A percentile compares a stretch with the other conserved stretches of the same genome.
These are phyloP conservation scores for Escarpia spicata DNA, from an alignment of 2,888 invertebrate species.

Conservation along the genomic window DNA sequence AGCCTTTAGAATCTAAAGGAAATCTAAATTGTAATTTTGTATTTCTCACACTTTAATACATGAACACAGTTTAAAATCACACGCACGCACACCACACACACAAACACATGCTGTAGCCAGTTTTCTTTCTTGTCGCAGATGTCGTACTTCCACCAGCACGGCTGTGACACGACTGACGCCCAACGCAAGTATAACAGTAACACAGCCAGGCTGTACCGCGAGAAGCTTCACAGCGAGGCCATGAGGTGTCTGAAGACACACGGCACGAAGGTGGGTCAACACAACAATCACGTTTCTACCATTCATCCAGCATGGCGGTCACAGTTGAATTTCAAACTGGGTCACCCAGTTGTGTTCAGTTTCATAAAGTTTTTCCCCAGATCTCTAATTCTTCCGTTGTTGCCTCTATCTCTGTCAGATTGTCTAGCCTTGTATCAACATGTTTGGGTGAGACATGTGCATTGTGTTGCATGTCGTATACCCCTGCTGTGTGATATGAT, in stretches of 20 bases:
- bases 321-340: too few relatives aligned
- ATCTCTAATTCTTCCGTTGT: too few relatives aligned
- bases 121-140: slow-evolving; percentile 70
- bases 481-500: too few relatives aligned
- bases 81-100: not conserved
- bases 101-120: not conserved
- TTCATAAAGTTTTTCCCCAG: too few relatives aligned
- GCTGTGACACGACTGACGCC: slow-evolving; percentile 88
- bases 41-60: too few relatives aligned
- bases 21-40: too few relatives aligned
- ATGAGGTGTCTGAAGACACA: slow-evolving; percentile 87
- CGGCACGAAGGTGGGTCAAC: slow-evolving; percentile 79
- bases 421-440: too few relatives aligned
- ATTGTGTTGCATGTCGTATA: too few relatives aligned
- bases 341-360: too few relatives aligned
- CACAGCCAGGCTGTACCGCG: slow-evolving; percentile 91
- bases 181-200: slow-evolving; percentile 97
- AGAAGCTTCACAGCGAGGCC: slow-evolving; percentile 85
- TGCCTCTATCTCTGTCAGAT: too few relatives aligned
- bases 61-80: not conserved
- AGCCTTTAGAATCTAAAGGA: too few relatives aligned
- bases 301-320: not conserved
- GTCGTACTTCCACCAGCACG: slow-evolving; percentile 93
- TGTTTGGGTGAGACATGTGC: too few relatives aligned
- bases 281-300: not conserved